Evolutionary conservation across 2,797 vertebrate species (phyloP).

Genomic region (Erpetoichthys calabaricus): DNA sequence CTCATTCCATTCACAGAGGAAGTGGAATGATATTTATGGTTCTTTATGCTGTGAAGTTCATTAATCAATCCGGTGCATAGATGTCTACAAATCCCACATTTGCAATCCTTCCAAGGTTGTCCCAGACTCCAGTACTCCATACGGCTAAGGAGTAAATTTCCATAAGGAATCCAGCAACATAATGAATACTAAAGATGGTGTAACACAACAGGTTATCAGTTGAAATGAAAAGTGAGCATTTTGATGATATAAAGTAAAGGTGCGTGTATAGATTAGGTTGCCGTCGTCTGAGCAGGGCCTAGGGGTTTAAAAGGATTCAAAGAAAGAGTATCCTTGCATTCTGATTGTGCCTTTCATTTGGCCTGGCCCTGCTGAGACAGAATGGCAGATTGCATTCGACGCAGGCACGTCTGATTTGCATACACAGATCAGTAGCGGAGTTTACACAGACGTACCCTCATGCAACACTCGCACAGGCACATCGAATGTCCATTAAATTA

Average conservation of each 20-base stretch:
- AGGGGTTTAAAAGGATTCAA: not conserved
- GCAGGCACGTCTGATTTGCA: conserved; percentile 56
- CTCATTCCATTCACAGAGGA: too few relatives aligned
- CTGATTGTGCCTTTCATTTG: too few relatives aligned
- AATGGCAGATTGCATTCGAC: conserved; percentile 21
- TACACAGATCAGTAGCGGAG: conserved; percentile 43
- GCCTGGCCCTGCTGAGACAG: conserved; percentile 2
- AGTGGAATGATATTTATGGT: too few relatives aligned
- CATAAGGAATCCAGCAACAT: too few relatives aligned
- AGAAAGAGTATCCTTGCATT: not conserved
- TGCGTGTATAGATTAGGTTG: not conserved
- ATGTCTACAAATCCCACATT: not conserved
- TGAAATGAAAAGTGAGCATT: not conserved
- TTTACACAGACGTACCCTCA: conserved; percentile 3
- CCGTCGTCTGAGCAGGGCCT: not conserved
- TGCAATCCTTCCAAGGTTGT: not conserved
- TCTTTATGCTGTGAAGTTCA: too few relatives aligned
- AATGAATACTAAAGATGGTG: too few relatives aligned
- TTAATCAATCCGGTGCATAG: too few relatives aligned
- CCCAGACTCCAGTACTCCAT: too few relatives aligned
- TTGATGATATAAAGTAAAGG: not conserved
- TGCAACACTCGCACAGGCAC: conserved; percentile 1
- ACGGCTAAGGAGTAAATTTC: too few relatives aligned
- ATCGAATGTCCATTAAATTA: conserved; percentile 9
- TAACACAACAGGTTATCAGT: not conserved